These are phyloP conservation scores for Acheta domesticus DNA, from an alignment of 2,888 invertebrate genomes.

Conservation along the genomic window DNA sequence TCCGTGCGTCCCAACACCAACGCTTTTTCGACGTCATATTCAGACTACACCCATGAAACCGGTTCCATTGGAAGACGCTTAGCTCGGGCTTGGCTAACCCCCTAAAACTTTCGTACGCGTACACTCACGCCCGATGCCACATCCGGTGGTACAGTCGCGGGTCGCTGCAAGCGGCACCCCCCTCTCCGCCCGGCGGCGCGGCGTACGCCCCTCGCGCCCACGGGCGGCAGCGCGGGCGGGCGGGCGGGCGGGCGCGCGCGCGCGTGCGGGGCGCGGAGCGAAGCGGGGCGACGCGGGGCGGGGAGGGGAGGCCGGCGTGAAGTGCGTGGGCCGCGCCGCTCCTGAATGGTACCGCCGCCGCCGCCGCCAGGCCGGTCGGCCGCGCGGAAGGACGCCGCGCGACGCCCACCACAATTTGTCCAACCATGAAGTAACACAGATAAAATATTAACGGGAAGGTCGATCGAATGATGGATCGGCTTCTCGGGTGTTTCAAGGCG, in stretches of 20 bases:
- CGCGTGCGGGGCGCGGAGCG: no score
- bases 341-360: background rate
- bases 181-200: no score
- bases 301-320: background rate
- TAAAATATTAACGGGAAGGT: no score
- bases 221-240: background rate
- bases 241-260: no score
- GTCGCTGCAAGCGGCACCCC: background rate
- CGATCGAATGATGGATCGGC: no score
- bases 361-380: background rate
- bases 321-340: background rate
- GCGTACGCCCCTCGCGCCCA: no score
- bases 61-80: constrained; percentile 31
- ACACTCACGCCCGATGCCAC: background rate
- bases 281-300: no score
- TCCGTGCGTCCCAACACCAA: constrained; percentile 31
- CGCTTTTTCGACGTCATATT: constrained; percentile 34
- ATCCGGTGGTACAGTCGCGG: constrained; percentile 12
- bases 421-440: no score
- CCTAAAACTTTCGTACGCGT: background rate
- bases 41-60: constrained; percentile 35
- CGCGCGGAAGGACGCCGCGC: no score
- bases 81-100: constrained; percentile 18
- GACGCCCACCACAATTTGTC: no score
- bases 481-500: no score